A percentile compares a stretch with the other conserved stretches of the same genome.
Evolutionary conservation across 1,140 invertebrate species (phyloP).

Genomic region (Leptonema lineaticorne): DNA sequence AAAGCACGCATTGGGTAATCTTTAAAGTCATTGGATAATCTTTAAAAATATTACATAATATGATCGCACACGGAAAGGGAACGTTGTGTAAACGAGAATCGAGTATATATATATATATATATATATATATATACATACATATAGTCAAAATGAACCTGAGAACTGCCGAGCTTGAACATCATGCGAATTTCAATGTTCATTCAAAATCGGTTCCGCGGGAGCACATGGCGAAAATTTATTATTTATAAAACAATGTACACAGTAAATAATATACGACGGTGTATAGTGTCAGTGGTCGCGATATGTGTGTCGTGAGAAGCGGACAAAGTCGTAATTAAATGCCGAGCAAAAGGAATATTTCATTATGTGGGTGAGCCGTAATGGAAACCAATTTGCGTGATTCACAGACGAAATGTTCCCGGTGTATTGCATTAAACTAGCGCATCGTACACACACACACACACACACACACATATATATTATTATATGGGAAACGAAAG

Average conservation of each 20-base stretch:
- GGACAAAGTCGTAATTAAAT: constrained; percentile 17
- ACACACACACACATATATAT: too few relatives aligned
- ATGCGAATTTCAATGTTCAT: not conserved
- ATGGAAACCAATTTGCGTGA: constrained; percentile 32
- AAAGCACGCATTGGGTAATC: too few relatives aligned
- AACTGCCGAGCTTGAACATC: too few relatives aligned
- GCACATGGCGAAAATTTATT: too few relatives aligned
- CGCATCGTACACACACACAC: too few relatives aligned
- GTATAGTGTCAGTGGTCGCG: not conserved
- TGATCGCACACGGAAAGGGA: too few relatives aligned
- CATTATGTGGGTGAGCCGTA: constrained; percentile 15
- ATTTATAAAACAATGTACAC: not conserved
- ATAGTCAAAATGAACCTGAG: too few relatives aligned
- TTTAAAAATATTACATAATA: too few relatives aligned
- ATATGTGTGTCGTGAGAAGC: constrained; percentile 3
- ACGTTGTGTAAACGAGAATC: too few relatives aligned
- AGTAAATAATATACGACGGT: not conserved
- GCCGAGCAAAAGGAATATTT: constrained; percentile 9
- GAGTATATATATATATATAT: too few relatives aligned
- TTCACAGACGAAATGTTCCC: constrained; percentile 16
- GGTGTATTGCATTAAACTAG: constrained; percentile 22
- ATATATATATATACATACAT: too few relatives aligned
- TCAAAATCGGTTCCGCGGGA: not conserved
- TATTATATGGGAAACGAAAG: constrained; percentile 2
- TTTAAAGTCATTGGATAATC: too few relatives aligned